Conservation (phyloP, 2,797 vertebrate species). For the Propithecus deckenii region DNA sequence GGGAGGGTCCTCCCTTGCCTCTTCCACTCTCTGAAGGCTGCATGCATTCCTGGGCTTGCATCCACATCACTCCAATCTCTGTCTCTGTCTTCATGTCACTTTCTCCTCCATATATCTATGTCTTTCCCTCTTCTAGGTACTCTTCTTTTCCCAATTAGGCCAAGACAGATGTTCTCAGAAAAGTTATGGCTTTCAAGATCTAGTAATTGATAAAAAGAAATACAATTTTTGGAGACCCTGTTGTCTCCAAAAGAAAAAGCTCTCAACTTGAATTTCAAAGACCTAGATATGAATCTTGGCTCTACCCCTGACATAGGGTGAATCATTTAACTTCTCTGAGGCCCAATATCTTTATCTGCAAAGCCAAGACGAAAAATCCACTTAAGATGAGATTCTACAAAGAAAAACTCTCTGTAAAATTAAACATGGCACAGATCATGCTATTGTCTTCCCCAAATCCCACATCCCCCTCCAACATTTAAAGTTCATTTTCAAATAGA, state of each 20-base stretch:
- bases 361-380: not conserved
- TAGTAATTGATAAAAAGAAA: not conserved
- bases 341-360: not conserved
- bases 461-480: not conserved
- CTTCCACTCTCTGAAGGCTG: not conserved
- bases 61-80: not conserved
- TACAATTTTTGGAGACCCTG: not conserved
- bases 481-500: not conserved
- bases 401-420: constrained; percentile 2
- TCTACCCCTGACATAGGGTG: not conserved
- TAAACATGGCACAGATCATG: not conserved
- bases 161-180: not conserved
- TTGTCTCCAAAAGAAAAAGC: not conserved
- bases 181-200: not conserved
- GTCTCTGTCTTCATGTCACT: not conserved
- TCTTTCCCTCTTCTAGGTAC: not conserved
- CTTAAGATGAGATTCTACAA: not conserved
- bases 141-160: not conserved
- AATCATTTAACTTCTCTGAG: not conserved
- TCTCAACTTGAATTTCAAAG: not conserved
- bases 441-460: not conserved
- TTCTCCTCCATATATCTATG: not conserved
- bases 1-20: not conserved
- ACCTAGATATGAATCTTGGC: not conserved
- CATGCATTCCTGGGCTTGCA: not conserved